These are phyloP conservation scores for Epicauta chinensis DNA, from an alignment of 1,140 invertebrate genomes.

Conservation along the genomic window DNA sequence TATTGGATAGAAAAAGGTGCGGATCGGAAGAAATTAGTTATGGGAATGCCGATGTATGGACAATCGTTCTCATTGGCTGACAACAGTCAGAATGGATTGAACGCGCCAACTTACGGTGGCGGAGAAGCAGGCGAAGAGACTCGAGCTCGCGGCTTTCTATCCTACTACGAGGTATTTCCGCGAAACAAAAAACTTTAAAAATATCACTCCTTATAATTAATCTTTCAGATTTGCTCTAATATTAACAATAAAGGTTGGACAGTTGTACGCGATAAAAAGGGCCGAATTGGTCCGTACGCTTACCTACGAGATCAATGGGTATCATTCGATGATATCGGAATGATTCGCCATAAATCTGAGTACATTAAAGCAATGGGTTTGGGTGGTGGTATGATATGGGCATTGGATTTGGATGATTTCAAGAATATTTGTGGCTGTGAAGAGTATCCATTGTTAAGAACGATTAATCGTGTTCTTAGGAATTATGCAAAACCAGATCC, in stretches of 20 bases:
- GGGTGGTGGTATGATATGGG: slow-evolving; percentile 85
- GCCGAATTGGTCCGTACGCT: slow-evolving; percentile 70
- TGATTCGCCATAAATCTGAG: slow-evolving; percentile 64
- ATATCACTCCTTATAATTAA: background rate
- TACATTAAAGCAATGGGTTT: slow-evolving; percentile 68
- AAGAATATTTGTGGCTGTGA: slow-evolving; percentile 71
- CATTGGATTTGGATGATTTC: slow-evolving; percentile 68
- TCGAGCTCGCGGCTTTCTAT: slow-evolving; percentile 68
- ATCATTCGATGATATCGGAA: slow-evolving; percentile 72
- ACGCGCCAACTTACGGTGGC: slow-evolving; percentile 63
- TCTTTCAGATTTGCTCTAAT: slow-evolving; percentile 58
- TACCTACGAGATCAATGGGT: slow-evolving; percentile 75
- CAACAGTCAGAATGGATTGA: slow-evolving; percentile 53
- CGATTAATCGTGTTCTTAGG: slow-evolving; percentile 67
- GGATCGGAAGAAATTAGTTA: slow-evolving; percentile 63
- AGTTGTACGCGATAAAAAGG: slow-evolving; percentile 58
- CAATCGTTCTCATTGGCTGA: slow-evolving; percentile 70
- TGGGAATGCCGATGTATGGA: slow-evolving; percentile 81
- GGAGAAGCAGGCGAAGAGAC: slow-evolving; percentile 75
- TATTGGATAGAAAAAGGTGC: slow-evolving; percentile 77
- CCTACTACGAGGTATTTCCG: slow-evolving; percentile 71
- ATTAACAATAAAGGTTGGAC: slow-evolving; percentile 60
- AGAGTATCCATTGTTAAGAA: slow-evolving; percentile 69
- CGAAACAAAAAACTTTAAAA: background rate
- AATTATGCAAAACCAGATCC: slow-evolving; percentile 49